phyloP scores from a whole-genome alignment of 2,797 vertebrate species.

The Acropternis orthonyx region DNA sequence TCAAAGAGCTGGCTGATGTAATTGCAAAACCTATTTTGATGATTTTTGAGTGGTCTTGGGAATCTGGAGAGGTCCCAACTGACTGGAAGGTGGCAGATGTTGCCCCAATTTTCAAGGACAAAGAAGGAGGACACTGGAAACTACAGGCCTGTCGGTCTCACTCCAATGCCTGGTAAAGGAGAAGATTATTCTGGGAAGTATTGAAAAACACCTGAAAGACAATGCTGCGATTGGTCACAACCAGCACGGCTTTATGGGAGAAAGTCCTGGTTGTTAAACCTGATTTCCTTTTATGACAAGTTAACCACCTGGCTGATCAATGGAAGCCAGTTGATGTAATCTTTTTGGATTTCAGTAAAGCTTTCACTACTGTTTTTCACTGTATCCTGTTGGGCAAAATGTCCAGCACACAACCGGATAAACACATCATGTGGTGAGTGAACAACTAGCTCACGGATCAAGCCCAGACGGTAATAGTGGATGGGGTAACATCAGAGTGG shows the following conservation, averaged over 20 bases:
- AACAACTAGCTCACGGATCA: not conserved
- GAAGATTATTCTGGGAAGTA: not conserved
- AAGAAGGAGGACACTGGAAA: too few species aligned
- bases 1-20: too few species aligned
- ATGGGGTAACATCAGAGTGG: not conserved
- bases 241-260: not conserved
- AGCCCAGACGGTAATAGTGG: not conserved
- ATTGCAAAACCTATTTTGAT: too few species aligned
- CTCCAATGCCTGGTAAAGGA: not conserved
- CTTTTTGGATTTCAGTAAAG: not conserved
- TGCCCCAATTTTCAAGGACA: too few species aligned
- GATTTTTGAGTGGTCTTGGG: too few species aligned
- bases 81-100: too few species aligned
- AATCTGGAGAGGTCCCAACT: too few species aligned
- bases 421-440: not conserved
- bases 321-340: not conserved
- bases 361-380: not conserved
- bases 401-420: not conserved
- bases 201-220: not conserved
- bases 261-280: not conserved
- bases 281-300: not conserved
- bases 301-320: not conserved
- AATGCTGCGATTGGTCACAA: not conserved
- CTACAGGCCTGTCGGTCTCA: too few species aligned
- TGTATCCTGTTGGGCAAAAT: not conserved